A percentile compares a stretch with the other conserved stretches of the same genome.
Evolutionary conservation across 1,140 invertebrate genomes (phyloP).

Genomic region (Heliconius himera): DNA sequence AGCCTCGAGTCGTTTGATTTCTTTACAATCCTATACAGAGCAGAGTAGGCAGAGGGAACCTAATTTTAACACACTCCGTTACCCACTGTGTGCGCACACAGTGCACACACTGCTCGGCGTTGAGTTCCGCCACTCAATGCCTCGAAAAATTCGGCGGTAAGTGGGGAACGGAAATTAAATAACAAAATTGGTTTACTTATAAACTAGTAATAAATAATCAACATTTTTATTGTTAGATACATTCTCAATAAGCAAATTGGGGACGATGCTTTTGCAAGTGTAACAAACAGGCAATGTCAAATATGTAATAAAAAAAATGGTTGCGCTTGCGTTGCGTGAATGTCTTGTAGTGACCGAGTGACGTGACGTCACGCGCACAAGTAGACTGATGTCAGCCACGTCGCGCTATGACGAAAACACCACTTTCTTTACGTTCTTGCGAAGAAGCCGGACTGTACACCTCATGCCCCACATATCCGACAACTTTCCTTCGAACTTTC

Average conservation of each 20-base stretch:
- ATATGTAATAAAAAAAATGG: slow-evolving; percentile 11
- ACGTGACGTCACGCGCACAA: slow-evolving; percentile 47
- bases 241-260: not conserved
- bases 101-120: too few species aligned
- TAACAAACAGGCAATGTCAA: not conserved
- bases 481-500: slow-evolving; percentile 80
- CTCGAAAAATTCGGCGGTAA: too few species aligned
- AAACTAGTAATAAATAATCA: not conserved
- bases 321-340: slow-evolving; percentile 17
- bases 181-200: too few species aligned
- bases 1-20: too few species aligned
- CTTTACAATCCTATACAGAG: too few species aligned
- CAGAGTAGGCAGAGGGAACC: too few species aligned
- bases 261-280: not conserved
- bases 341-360: slow-evolving; percentile 39
- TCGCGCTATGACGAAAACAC: slow-evolving; percentile 47
- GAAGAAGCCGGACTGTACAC: slow-evolving; percentile 65
- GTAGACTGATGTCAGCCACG: slow-evolving; percentile 46
- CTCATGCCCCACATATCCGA: slow-evolving; percentile 74
- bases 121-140: too few species aligned
- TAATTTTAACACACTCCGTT: too few species aligned
- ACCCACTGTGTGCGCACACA: too few species aligned
- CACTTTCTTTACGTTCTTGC: slow-evolving; percentile 60
- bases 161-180: too few species aligned
- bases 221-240: not conserved